phyloP scores from a whole-genome alignment of 2,797 vertebrate genomes.

The Lacerta agilis region DNA sequence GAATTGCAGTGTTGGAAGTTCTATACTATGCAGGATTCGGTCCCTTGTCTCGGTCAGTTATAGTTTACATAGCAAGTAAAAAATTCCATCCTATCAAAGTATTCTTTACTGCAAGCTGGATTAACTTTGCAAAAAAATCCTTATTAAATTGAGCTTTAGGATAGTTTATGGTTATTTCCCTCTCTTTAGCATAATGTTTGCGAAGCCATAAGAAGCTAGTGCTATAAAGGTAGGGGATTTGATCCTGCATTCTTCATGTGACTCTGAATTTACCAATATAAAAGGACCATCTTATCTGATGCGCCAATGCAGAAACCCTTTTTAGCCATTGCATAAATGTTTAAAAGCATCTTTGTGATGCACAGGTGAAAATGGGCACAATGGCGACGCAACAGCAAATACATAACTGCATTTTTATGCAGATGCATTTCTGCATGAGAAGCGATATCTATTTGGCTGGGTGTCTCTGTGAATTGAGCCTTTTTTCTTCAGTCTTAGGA shows the following conservation, averaged over 20 bases:
- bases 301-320: background rate
- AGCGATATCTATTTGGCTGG: background rate
- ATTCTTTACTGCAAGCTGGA: background rate
- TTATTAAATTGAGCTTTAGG: background rate
- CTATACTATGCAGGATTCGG: background rate
- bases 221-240: background rate
- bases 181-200: background rate
- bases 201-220: background rate
- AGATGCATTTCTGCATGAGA: background rate
- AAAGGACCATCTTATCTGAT: conserved; percentile 43
- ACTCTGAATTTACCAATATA: conserved; percentile 59
- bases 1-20: background rate
- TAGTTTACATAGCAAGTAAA: conserved; percentile 26
- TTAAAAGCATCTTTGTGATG: background rate
- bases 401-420: background rate
- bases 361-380: background rate
- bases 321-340: background rate
- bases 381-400: background rate
- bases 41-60: background rate
- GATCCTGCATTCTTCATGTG: conserved; percentile 35
- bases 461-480: background rate
- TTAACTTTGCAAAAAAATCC: background rate
- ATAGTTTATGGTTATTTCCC: background rate
- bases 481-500: background rate
- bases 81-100: conserved; percentile 21